A percentile compares a stretch with the other conserved stretches of the same genome.
Evolutionary conservation across 2,797 vertebrate species (phyloP).

Genomic region (Acanthurus lineatus): DNA sequence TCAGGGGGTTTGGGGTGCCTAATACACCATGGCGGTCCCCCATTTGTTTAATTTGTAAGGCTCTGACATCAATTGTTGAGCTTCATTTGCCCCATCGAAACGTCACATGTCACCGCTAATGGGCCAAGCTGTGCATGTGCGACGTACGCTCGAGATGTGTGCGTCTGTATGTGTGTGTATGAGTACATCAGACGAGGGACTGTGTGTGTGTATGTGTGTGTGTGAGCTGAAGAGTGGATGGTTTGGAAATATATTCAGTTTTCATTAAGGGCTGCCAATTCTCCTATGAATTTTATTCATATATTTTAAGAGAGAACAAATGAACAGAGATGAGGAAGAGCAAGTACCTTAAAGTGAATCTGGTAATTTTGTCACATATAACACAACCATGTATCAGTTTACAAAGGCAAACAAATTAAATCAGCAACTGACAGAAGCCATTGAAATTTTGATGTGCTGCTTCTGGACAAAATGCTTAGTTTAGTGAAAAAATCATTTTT

Average conservation of each 20-base stretch:
- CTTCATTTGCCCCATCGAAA: slow-evolving; percentile 88
- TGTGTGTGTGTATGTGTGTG: slow-evolving; percentile 29
- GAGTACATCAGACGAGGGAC: slow-evolving; percentile 9
- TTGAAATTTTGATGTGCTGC: not conserved
- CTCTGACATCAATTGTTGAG: slow-evolving; percentile 91
- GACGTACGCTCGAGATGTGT: slow-evolving; percentile 52
- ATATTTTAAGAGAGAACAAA: slow-evolving; percentile 2
- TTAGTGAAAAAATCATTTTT: too few relatives aligned
- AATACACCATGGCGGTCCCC: slow-evolving; percentile 87
- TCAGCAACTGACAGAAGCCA: not conserved
- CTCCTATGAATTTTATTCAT: slow-evolving; percentile 21
- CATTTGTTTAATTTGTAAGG: slow-evolving; percentile 91
- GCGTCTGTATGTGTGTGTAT: slow-evolving; percentile 42
- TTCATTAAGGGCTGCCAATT: slow-evolving; percentile 24
- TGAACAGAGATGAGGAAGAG: not conserved
- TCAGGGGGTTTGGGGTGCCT: slow-evolving; percentile 86
- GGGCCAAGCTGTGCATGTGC: slow-evolving; percentile 80
- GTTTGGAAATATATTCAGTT: slow-evolving; percentile 30
- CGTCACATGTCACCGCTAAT: slow-evolving; percentile 88
- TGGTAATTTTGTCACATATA: too few relatives aligned
- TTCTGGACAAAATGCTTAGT: not conserved
- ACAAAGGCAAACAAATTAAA: not conserved
- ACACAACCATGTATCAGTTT: not conserved
- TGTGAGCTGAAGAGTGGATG: not conserved
- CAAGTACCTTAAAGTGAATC: not conserved